A percentile compares a stretch with the other conserved stretches of the same genome.
These are phyloP conservation scores for Darevskia nairensis DNA, from an alignment of 2,797 vertebrate genomes.

Conservation along the genomic window DNA sequence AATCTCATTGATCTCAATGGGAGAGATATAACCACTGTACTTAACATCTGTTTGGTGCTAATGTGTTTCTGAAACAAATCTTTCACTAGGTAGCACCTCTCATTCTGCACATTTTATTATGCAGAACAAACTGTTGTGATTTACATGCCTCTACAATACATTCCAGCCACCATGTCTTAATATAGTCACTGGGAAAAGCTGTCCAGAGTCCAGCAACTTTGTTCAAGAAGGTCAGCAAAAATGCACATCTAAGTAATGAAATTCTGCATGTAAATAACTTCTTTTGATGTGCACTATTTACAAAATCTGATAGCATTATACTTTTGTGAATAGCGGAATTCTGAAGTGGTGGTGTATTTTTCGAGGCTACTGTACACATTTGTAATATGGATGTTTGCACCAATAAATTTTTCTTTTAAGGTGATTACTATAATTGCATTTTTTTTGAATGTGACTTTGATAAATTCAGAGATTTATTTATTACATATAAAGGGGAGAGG, in stretches of 20 bases:
- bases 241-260: slow-evolving; percentile 61
- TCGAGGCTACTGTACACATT: slow-evolving; percentile 57
- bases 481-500: neutral
- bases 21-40: neutral
- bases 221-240: slow-evolving; percentile 68
- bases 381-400: slow-evolving; percentile 68
- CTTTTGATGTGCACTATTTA: slow-evolving; percentile 67
- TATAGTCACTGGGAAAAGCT: slow-evolving; percentile 48
- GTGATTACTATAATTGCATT: slow-evolving; percentile 8
- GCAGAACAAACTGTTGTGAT: slow-evolving; percentile 34
- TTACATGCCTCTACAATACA: slow-evolving; percentile 59
- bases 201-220: slow-evolving; percentile 53
- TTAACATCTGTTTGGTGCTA: neutral
- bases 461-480: slow-evolving; percentile 24
- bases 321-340: slow-evolving; percentile 64
- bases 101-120: slow-evolving; percentile 28
- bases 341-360: slow-evolving; percentile 70
- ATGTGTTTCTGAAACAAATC: slow-evolving; percentile 9
- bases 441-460: slow-evolving; percentile 33
- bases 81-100: slow-evolving; percentile 40
- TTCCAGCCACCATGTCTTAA: slow-evolving; percentile 39
- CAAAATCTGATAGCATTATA: slow-evolving; percentile 64
- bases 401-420: slow-evolving; percentile 74
- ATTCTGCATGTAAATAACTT: slow-evolving; percentile 60
- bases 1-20: neutral